A percentile compares a stretch with the other conserved stretches of the same genome.
Conservation (phyloP, 2,113 vertebrate genomes). For the Patagioenas fasciata region DNA sequence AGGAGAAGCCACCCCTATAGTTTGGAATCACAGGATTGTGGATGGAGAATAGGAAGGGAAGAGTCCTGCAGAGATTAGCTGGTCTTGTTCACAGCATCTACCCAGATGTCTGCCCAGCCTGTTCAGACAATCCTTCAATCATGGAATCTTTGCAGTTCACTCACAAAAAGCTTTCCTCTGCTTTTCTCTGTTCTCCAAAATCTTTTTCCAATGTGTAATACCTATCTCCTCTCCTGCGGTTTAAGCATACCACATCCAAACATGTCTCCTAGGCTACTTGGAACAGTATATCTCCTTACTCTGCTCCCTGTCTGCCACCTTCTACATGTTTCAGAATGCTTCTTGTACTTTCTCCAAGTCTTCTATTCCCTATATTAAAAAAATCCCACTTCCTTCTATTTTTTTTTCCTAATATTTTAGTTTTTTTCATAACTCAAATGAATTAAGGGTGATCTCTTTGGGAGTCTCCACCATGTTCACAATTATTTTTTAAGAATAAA, state of each 20-base stretch:
- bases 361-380: neutral
- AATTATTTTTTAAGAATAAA: neutral
- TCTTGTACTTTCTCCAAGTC: neutral
- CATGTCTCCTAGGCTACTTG: neutral
- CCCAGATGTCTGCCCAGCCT: neutral
- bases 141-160: neutral
- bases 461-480: neutral
- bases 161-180: neutral
- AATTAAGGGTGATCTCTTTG: neutral
- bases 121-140: neutral
- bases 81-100: neutral
- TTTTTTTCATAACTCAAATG: neutral
- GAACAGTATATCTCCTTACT: neutral
- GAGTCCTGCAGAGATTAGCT: rapidly evolving
- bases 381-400: neutral
- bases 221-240: neutral
- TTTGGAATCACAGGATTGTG: neutral
- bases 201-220: neutral
- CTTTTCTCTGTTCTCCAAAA: neutral
- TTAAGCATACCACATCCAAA: neutral
- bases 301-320: neutral
- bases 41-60: neutral
- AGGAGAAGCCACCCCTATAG: too few relatives aligned
- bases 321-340: neutral
- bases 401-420: neutral